These are phyloP conservation scores for Urocolius indicus DNA, from an alignment of 2,113 vertebrate genomes.

Conservation along the genomic window DNA sequence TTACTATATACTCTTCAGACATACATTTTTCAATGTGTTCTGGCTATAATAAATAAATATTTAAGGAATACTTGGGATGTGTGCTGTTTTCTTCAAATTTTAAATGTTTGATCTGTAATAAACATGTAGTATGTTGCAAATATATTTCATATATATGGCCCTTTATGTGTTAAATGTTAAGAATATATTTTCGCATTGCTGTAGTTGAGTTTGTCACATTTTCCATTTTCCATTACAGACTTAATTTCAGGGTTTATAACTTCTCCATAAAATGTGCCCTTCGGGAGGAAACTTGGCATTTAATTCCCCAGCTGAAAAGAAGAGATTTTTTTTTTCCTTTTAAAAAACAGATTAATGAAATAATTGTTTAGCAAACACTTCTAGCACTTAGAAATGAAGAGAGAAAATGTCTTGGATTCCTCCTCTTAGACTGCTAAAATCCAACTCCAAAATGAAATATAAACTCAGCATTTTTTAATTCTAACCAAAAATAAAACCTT, in stretches of 20 bases:
- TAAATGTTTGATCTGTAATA: constrained; percentile 77
- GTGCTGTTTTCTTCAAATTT: constrained; percentile 71
- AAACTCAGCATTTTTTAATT: background rate
- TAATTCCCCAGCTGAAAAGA: constrained; percentile 51
- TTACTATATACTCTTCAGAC: constrained; percentile 68
- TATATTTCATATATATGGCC: constrained; percentile 44
- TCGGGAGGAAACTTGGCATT: constrained; percentile 61
- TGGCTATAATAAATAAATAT: constrained; percentile 73
- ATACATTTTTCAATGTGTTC: constrained; percentile 67
- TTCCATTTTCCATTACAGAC: constrained; percentile 80
- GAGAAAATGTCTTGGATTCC: background rate
- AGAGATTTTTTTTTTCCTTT: background rate
- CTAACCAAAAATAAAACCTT: background rate
- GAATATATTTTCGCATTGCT: constrained; percentile 65
- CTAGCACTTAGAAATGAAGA: background rate
- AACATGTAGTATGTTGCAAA: constrained; percentile 67
- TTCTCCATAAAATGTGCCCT: constrained; percentile 64
- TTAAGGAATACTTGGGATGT: constrained; percentile 65
- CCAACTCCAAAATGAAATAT: background rate
- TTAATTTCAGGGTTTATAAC: constrained; percentile 70
- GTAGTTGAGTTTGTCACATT: constrained; percentile 68
- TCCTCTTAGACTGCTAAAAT: background rate
- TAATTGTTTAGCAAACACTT: background rate
- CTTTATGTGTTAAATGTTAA: constrained; percentile 66
- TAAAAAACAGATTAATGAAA: constrained; percentile 31